Percentiles rank a stretch among this genome's conserved stretches.
Evolutionary conservation across 2,113 vertebrate genomes (phyloP).

Genomic region (Macheiramphus alcinus): DNA sequence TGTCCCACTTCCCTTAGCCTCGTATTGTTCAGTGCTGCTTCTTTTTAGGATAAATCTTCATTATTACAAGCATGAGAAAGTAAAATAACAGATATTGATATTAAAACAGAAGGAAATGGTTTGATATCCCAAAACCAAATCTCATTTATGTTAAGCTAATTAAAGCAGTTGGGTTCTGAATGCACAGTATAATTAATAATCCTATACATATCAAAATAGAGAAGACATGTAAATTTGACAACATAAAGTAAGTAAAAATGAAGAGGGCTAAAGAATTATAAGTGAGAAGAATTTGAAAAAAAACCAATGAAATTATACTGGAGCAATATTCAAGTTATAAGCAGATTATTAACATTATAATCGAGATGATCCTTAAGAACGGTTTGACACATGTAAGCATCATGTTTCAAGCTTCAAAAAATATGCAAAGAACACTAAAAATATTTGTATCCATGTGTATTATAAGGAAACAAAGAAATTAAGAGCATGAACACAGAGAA

Average conservation of each 20-base stretch:
- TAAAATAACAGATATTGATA: neutral
- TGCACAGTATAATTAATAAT: neutral
- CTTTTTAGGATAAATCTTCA: neutral
- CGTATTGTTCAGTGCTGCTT: neutral
- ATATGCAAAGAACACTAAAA: neutral
- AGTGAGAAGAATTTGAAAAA: neutral
- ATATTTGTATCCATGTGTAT: neutral
- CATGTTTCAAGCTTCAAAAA: neutral
- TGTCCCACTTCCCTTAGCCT: neutral
- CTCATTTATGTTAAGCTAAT: conserved; percentile 53
- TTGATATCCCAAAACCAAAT: conserved; percentile 33
- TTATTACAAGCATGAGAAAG: neutral
- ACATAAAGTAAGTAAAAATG: conserved; percentile 13
- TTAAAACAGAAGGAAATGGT: neutral
- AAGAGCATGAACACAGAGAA: neutral
- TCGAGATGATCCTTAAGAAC: conserved; percentile 25
- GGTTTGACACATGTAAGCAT: conserved; percentile 17
- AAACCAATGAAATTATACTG: neutral
- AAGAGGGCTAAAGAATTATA: neutral
- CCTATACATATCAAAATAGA: conserved; percentile 26
- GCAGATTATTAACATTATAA: conserved; percentile 46
- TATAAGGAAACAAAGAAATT: neutral
- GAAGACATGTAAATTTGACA: conserved; percentile 30
- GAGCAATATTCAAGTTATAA: conserved; percentile 28
- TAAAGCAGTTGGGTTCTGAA: conserved; percentile 21